A percentile compares a stretch with the other conserved stretches of the same genome.
These are phyloP conservation scores for Polypterus bichir DNA, from an alignment of 2,113 vertebrate genomes.

Conservation along the genomic window DNA sequence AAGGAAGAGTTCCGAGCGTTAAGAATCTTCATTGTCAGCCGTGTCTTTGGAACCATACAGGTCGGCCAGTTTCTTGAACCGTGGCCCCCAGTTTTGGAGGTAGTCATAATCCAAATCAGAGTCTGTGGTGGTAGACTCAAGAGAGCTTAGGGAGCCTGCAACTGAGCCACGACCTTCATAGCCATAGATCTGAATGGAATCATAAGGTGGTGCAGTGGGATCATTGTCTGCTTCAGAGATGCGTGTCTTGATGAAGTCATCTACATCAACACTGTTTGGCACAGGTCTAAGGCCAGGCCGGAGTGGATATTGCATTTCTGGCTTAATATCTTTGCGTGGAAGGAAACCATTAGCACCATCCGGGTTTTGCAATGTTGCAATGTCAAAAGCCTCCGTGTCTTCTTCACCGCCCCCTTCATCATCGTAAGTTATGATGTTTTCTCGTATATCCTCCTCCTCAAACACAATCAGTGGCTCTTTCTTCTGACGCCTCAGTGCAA, in stretches of 20 bases:
- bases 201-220: constrained; percentile 88
- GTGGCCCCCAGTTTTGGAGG: constrained; percentile 97
- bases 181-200: constrained; percentile 98
- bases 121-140: constrained; percentile 92
- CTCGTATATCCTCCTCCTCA: constrained; percentile 92
- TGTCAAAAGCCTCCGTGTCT: constrained; percentile 94
- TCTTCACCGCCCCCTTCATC: constrained; percentile 94
- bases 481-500: constrained; percentile 86
- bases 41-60: constrained; percentile 97
- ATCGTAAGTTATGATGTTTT: constrained; percentile 96
- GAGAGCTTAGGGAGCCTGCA: constrained; percentile 88
- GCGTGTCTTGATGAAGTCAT: constrained; percentile 91
- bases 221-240: constrained; percentile 88
- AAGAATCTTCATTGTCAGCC: constrained; percentile 76
- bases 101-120: constrained; percentile 98
- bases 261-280: constrained; percentile 83
- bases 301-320: constrained; percentile 77
- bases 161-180: constrained; percentile 88
- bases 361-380: constrained; percentile 90
- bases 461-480: constrained; percentile 91
- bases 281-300: constrained; percentile 66
- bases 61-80: constrained; percentile 97
- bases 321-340: constrained; percentile 92
- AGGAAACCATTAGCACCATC: constrained; percentile 92
- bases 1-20: constrained; percentile 44